phyloP scores from a whole-genome alignment of 2,888 invertebrate species.

The Harpagoxenus sublaevis region DNA sequence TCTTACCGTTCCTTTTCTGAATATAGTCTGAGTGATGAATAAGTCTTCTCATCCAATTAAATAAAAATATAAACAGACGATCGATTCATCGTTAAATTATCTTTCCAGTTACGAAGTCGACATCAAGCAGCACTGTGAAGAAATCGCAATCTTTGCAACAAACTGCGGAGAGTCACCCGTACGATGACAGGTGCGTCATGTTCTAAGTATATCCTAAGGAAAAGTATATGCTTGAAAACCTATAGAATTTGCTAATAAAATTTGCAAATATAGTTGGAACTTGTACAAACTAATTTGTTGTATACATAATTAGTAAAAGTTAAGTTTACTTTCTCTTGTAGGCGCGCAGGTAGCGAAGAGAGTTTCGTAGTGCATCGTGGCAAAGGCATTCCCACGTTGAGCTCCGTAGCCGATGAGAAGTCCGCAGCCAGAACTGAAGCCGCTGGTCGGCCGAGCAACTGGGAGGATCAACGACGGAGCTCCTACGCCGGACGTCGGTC shows the following conservation, averaged over 20 bases:
- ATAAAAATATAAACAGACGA: constrained; percentile 16
- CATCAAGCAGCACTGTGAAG: constrained; percentile 82
- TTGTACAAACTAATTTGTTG: neutral
- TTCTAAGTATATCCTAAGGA: neutral
- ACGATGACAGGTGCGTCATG: constrained; percentile 82
- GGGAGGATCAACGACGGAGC: constrained; percentile 91
- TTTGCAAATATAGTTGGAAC: neutral
- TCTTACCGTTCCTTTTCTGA: constrained; percentile 20
- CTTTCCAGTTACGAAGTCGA: constrained; percentile 85
- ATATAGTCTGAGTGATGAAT: constrained; percentile 44
- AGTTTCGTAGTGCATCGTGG: constrained; percentile 94
- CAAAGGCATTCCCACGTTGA: constrained; percentile 92
- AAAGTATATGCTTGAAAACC: neutral
- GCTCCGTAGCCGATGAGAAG: constrained; percentile 91
- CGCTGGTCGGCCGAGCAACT: constrained; percentile 95
- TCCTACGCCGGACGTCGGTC: constrained; percentile 94
- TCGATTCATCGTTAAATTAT: constrained; percentile 57
- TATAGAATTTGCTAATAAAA: neutral
- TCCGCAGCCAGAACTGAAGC: constrained; percentile 87
- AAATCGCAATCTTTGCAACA: constrained; percentile 86
- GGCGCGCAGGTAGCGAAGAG: constrained; percentile 87
- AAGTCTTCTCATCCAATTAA: constrained; percentile 13
- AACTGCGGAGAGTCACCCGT: constrained; percentile 82
- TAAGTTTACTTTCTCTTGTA: constrained; percentile 56
- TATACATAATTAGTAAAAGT: neutral